phyloP scores from a whole-genome alignment of 30 jellyfish, hydroid and myxozoan species.

The Aurelia coerulea region DNA sequence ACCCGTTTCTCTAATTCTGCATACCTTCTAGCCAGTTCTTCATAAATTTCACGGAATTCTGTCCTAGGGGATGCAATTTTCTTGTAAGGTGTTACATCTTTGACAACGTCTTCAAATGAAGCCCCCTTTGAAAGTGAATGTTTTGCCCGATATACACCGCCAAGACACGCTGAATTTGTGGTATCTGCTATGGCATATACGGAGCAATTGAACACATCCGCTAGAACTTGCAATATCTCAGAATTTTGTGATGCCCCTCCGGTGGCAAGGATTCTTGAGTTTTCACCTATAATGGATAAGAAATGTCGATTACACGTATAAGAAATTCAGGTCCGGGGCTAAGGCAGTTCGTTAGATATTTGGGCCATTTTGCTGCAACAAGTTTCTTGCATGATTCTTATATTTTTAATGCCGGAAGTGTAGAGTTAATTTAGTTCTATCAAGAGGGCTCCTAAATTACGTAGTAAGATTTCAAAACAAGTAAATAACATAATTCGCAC shows the following conservation, averaged over 20 bases:
- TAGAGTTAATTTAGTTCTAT: too few species aligned
- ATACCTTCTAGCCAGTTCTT: slow-evolving; percentile 27
- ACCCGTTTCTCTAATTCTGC: slow-evolving; percentile 16
- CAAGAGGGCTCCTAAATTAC: too few species aligned
- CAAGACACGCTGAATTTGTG: slow-evolving; percentile 89
- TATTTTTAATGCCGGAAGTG: too few species aligned
- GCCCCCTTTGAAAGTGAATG: slow-evolving; percentile 18
- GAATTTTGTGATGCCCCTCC: slow-evolving; percentile 94
- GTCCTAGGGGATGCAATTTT: slow-evolving; percentile 42
- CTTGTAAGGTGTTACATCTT: slow-evolving; percentile 19
- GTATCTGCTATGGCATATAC: slow-evolving; percentile 74
- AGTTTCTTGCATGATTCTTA: too few species aligned
- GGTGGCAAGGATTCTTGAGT: slow-evolving; percentile 87
- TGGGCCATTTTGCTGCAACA: too few species aligned
- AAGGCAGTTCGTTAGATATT: too few species aligned
- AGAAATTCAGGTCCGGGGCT: too few species aligned
- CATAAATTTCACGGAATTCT: slow-evolving; percentile 3
- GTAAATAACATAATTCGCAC: too few species aligned
- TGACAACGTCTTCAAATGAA: slow-evolving; percentile 25
- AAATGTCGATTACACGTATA: too few species aligned
- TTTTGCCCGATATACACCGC: slow-evolving; percentile 76
- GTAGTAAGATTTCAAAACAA: too few species aligned
- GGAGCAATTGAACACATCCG: slow-evolving; percentile 72
- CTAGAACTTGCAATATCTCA: slow-evolving; percentile 66
- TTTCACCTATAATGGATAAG: slow-evolving; percentile 10